A percentile compares a stretch with the other conserved stretches of the same genome.
phyloP scores from a whole-genome alignment of 2,888 invertebrate species.

The Scrobipalpa costella region DNA sequence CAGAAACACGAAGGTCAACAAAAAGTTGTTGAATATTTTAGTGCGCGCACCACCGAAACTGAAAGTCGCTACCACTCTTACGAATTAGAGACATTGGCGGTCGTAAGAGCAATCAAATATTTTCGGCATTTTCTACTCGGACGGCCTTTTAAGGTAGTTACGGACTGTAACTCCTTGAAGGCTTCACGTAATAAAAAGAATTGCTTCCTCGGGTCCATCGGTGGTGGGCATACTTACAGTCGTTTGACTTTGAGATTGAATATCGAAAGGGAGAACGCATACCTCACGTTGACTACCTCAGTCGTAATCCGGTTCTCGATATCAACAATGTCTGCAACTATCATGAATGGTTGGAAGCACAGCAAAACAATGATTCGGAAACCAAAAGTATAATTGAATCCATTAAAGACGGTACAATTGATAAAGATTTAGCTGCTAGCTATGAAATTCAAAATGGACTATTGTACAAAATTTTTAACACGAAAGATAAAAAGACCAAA shows the following conservation, averaged over 20 bases:
- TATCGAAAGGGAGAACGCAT: conserved; percentile 29
- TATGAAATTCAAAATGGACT: conserved; percentile 12
- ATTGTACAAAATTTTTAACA: background rate
- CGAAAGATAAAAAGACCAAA: conserved; percentile 16
- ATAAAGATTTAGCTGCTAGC: background rate
- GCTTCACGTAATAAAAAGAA: conserved; percentile 30
- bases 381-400: conserved; percentile 19
- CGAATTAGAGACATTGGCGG: conserved; percentile 31
- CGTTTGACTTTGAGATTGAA: conserved; percentile 32
- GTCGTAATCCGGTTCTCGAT: conserved; percentile 24
- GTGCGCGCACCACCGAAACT: conserved; percentile 23
- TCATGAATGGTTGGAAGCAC: conserved; percentile 22
- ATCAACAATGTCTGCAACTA: conserved; percentile 15
- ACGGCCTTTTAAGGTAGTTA: conserved; percentile 26
- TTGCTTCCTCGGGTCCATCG: conserved; percentile 30
- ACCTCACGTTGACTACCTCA: conserved; percentile 28
- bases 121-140: conserved; percentile 31
- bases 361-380: conserved; percentile 21
- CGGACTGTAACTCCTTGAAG: conserved; percentile 28
- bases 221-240: conserved; percentile 33
- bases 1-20: conserved; percentile 4
- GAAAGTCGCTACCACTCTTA: conserved; percentile 30
- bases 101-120: conserved; percentile 28
- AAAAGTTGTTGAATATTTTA: conserved; percentile 22
- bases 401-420: conserved; percentile 16